Percentiles rank a stretch among this genome's conserved stretches.
phyloP scores from a whole-genome alignment of 2,113 vertebrate genomes.

The Ictidomys tridecemlineatus region DNA sequence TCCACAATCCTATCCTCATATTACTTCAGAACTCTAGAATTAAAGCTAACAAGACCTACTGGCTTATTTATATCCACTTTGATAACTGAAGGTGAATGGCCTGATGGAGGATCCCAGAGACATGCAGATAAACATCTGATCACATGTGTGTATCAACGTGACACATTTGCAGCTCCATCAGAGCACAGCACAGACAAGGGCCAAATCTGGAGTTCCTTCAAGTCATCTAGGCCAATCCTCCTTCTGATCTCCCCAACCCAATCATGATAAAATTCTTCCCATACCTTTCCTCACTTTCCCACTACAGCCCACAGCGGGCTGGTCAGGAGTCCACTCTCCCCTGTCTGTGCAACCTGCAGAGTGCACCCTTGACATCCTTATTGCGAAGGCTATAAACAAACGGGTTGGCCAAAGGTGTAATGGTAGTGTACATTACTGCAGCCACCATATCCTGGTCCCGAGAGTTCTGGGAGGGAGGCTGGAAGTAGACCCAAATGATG shows the following conservation, averaged over 20 bases:
- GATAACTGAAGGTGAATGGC: neutral
- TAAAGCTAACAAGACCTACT: neutral
- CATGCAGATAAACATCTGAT: neutral
- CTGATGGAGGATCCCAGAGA: neutral
- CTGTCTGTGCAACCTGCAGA: neutral
- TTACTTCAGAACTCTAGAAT: slow-evolving; percentile 2
- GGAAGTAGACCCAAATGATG: slow-evolving; percentile 75
- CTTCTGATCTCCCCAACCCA: neutral
- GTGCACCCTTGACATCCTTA: slow-evolving; percentile 70
- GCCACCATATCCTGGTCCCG: slow-evolving; percentile 69
- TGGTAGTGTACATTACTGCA: slow-evolving; percentile 61
- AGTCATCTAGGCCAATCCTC: neutral
- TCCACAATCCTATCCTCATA: neutral
- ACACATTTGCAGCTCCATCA: neutral
- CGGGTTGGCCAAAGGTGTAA: slow-evolving; percentile 71
- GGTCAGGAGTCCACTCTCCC: neutral
- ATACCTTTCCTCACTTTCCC: neutral
- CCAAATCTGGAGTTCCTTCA: neutral
- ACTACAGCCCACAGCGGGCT: neutral
- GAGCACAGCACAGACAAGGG: neutral
- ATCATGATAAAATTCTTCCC: neutral
- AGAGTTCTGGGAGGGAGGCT: slow-evolving; percentile 67
- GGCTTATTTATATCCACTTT: neutral
- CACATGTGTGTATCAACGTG: no score
- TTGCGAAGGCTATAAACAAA: slow-evolving; percentile 73